Percentiles rank a stretch among this genome's conserved stretches.
phyloP scores from a whole-genome alignment of 2,797 vertebrate species.

The Microctenopoma stevenorrisi region DNA sequence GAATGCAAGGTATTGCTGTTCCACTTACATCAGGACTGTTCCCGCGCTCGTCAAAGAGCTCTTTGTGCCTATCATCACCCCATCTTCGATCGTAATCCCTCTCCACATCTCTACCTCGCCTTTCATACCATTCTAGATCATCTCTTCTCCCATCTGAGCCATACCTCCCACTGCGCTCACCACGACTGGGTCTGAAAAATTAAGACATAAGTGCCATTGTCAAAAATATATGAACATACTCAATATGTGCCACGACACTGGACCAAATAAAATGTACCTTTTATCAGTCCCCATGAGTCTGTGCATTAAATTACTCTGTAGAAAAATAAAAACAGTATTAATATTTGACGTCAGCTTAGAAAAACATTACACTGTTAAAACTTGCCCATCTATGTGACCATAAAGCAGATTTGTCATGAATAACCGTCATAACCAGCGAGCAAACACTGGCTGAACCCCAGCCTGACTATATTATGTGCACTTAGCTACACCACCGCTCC shows the following conservation, averaged over 20 bases:
- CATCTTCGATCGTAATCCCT: constrained; percentile 88
- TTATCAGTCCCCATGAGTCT: constrained; percentile 62
- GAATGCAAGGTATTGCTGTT: constrained; percentile 5
- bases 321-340: neutral
- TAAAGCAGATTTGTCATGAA: neutral
- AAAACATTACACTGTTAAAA: neutral
- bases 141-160: constrained; percentile 90
- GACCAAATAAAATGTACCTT: constrained; percentile 40
- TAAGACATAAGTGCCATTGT: neutral
- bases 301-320: constrained; percentile 3
- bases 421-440: neutral
- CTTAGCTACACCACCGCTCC: too few relatives aligned
- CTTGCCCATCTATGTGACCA: neutral
- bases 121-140: constrained; percentile 86
- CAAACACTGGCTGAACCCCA: too few relatives aligned
- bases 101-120: constrained; percentile 77
- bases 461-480: too few relatives aligned
- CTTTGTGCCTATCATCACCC: constrained; percentile 86
- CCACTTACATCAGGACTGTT: constrained; percentile 85
- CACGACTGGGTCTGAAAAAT: constrained; percentile 85
- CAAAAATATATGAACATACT: neutral
- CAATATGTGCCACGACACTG: neutral
- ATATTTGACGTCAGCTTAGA: fast-evolving
- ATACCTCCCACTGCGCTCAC: constrained; percentile 92
- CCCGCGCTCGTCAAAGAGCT: constrained; percentile 83